Conservation (phyloP, 2,113 vertebrate species). For the Zapus hudsonius region DNA sequence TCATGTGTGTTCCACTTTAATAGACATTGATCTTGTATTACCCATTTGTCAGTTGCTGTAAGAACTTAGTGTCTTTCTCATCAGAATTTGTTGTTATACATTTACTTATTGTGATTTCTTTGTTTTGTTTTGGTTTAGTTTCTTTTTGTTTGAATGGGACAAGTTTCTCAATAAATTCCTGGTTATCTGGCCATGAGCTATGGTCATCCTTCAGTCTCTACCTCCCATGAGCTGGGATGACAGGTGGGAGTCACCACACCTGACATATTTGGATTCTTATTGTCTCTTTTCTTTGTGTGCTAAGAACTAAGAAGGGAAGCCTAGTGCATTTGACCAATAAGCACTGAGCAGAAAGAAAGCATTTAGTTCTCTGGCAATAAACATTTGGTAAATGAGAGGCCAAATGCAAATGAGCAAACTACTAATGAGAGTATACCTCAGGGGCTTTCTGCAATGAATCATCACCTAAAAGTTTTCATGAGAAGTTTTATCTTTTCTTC, state of each 20-base stretch:
- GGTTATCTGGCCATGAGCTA: no score
- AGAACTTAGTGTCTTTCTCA: background rate
- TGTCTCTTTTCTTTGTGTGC: background rate
- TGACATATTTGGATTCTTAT: background rate
- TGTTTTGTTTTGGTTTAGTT: background rate
- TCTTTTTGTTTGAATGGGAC: background rate
- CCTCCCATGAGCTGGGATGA: background rate
- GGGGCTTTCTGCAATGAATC: background rate
- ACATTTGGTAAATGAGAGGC: background rate
- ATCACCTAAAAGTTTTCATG: background rate
- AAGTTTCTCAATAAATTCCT: no score
- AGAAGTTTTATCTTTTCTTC: background rate
- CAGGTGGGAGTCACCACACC: no score
- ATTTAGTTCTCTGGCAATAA: background rate
- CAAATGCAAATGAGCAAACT: background rate
- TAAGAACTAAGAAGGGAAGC: background rate
- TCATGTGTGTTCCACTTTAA: background rate
- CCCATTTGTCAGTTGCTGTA: background rate
- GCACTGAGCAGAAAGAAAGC: background rate
- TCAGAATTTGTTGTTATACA: background rate
- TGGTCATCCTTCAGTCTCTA: background rate
- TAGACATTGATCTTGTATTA: background rate
- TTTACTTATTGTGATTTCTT: background rate
- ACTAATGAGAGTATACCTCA: background rate
- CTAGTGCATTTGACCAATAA: background rate